These are phyloP conservation scores for Diploscapter pachys DNA, from an alignment of 1,140 invertebrate species.

Conservation along the genomic window DNA sequence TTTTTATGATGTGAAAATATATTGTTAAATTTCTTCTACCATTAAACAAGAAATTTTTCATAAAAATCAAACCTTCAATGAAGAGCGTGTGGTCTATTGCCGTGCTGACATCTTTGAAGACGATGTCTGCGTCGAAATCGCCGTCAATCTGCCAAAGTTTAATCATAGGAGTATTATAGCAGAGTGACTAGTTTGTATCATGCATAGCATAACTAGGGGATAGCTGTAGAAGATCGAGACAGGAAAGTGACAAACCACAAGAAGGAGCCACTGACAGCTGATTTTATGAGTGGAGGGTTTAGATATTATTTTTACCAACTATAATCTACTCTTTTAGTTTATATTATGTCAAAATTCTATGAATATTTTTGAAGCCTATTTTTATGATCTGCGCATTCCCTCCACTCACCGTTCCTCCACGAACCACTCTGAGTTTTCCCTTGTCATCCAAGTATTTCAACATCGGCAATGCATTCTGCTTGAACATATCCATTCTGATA, in stretches of 20 bases:
- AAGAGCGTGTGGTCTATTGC: slow-evolving; percentile 50
- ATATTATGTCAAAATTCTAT: slow-evolving; percentile 5
- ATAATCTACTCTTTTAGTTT: slow-evolving; percentile 3
- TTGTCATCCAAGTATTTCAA: slow-evolving; percentile 55
- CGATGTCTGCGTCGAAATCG: slow-evolving; percentile 44
- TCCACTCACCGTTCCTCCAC: slow-evolving; percentile 25
- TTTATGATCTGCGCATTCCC: slow-evolving; percentile 28
- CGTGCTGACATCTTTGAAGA: slow-evolving; percentile 49
- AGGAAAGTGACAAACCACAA: slow-evolving; percentile 14
- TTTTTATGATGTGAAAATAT: not conserved
- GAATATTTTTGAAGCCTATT: not conserved
- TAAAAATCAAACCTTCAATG: slow-evolving; percentile 45
- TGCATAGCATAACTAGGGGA: slow-evolving; percentile 17
- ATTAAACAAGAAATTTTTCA: not conserved
- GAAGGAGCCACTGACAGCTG: not conserved
- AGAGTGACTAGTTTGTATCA: not conserved
- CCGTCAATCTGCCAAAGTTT: slow-evolving; percentile 46
- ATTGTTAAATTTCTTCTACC: not conserved
- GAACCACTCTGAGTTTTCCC: slow-evolving; percentile 53
- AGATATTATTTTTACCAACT: not conserved
- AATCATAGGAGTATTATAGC: not conserved
- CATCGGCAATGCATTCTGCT: slow-evolving; percentile 57
- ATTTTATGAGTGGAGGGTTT: not conserved
- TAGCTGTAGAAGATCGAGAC: slow-evolving; percentile 15
- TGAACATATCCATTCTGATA: slow-evolving; percentile 46